These are phyloP conservation scores for Centropus bengalensis DNA, from an alignment of 2,113 vertebrate species.

Conservation along the genomic window DNA sequence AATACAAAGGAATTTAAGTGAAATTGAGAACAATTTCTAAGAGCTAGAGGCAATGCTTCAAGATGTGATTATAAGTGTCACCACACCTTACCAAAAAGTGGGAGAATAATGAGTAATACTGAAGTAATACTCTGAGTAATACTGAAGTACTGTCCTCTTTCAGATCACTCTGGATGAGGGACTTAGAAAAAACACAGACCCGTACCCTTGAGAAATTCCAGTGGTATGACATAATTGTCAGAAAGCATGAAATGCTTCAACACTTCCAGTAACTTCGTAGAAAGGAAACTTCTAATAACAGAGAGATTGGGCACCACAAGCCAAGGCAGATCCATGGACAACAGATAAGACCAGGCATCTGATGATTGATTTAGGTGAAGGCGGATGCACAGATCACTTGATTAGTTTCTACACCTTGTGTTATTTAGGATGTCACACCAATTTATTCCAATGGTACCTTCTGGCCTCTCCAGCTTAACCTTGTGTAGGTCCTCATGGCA, in stretches of 20 bases:
- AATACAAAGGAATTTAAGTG: not conserved
- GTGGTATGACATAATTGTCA: not conserved
- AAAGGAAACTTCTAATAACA: not conserved
- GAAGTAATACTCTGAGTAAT: not conserved
- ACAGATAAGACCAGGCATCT: not conserved
- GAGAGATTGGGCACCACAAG: not conserved
- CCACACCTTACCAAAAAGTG: not conserved
- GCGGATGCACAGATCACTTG: not conserved
- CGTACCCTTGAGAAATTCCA: not conserved
- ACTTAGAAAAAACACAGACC: not conserved
- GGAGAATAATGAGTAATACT: not conserved
- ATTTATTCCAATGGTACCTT: not conserved
- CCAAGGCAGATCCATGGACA: not conserved
- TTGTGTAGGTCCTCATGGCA: accelerated
- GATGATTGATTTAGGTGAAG: not conserved
- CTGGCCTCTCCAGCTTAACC: not conserved
- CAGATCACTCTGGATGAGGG: not conserved
- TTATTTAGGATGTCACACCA: not conserved
- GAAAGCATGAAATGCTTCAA: not conserved
- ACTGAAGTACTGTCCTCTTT: not conserved
- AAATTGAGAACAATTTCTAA: not conserved
- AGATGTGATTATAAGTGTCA: not conserved
- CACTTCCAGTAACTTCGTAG: not conserved
- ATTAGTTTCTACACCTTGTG: not conserved
- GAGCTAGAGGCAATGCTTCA: not conserved